phyloP scores from a whole-genome alignment of 2,888 invertebrate species.

The Brachyptera putata region DNA sequence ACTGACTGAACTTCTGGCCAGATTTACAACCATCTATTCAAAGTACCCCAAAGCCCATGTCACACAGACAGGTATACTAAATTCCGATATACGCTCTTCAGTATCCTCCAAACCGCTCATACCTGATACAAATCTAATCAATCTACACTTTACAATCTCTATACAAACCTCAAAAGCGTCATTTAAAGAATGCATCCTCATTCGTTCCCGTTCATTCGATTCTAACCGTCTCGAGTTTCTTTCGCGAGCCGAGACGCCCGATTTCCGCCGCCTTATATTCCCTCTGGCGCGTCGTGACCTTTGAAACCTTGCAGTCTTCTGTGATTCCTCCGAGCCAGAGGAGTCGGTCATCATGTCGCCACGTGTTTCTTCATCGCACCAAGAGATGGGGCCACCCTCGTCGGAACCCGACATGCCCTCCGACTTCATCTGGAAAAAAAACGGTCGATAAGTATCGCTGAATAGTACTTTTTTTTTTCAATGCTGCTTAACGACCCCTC shows the following conservation, averaged over 20 bases:
- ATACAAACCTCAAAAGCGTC: conserved; percentile 76
- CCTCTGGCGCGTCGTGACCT: neutral
- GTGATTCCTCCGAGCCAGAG: conserved; percentile 2
- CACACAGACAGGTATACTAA: no score
- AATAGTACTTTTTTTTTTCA: no score
- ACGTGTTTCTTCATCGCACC: conserved; percentile 23
- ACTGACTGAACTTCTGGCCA: no score
- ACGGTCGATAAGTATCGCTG: no score
- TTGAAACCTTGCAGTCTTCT: conserved; percentile 1
- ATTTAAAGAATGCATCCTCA: conserved; percentile 76
- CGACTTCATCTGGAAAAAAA: neutral
- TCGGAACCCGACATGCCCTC: conserved; percentile 29
- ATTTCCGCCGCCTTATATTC: conserved; percentile 46
- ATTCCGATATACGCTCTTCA: no score
- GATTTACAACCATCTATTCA: no score
- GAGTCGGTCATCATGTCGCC: conserved; percentile 13
- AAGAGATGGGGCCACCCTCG: conserved; percentile 23
- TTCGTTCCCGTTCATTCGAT: conserved; percentile 73
- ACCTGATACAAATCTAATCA: no score
- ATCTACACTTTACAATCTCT: no score
- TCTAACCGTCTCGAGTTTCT: conserved; percentile 67
- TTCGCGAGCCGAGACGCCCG: conserved; percentile 62
- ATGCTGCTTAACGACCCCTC: no score
- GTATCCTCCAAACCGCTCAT: no score
- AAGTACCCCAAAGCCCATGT: no score